Base-by-base conservation (phyloP, 2,797 vertebrate genomes). In the Acrocephalus scirpaceus region DNA sequence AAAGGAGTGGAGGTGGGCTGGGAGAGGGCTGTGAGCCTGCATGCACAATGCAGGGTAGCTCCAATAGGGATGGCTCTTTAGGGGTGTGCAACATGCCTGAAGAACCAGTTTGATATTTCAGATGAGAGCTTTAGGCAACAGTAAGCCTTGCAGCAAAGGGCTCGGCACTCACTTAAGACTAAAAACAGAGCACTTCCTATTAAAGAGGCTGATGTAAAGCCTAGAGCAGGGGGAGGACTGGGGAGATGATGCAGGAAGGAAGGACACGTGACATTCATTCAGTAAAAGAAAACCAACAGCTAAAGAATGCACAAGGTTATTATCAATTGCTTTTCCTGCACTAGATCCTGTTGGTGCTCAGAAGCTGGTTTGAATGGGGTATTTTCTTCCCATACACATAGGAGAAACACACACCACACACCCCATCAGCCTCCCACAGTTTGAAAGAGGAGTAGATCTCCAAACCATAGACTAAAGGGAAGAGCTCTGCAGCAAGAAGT, bases 261-360 rank as follows among this genome's bases (percentile, higher is more conserved):
- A 96, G 51, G 76, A 92, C 85, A 80, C 75, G 93, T 93, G 90
- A 95, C 94, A 87, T 50, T 92, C 96, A 96, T 96, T 95, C 96
- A 96, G 74, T 77, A 88, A 92, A 94, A 88, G 93, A 79, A 92
- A 93, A 82, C 25, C 74, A 93, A 76, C 57, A 76, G 86, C 70
- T 82, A 56, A 90, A 86, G 69, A 92, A 93, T 44, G 71, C 4
- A 12, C 22, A 84, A 91, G 58, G 76, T 86, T 96, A 78, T 29
- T 82, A 92, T 76, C 66, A 86, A 56, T 60, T 13, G 7, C 8
- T 82, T 89, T 76, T 84, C 61, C 54, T 88, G 54, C 61, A 69
- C 69, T 67, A 74, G 36, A 92, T 58, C 57, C 29, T 83, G 73
- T 67, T 81, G 61, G 30, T 82, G 34, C 57, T 70, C 60, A 26